phyloP scores from a whole-genome alignment of 2,113 vertebrate species.

The Canis aureus region DNA sequence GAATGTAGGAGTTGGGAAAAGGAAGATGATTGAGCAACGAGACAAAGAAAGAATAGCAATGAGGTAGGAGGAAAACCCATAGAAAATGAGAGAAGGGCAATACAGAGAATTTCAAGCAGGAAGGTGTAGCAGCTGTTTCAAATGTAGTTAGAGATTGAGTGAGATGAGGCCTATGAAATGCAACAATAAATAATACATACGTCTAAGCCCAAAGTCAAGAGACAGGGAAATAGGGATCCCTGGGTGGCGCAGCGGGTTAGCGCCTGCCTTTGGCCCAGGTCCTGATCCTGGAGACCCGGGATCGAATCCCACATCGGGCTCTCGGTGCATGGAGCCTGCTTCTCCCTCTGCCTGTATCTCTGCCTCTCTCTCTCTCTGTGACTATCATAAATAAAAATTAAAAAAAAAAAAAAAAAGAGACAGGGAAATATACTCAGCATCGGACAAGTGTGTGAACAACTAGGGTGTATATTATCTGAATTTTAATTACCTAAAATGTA shows the following conservation, averaged over 20 bases:
- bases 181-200: background rate
- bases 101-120: background rate
- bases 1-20: background rate
- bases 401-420: too few species aligned
- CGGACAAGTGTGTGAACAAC: background rate
- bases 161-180: background rate
- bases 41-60: background rate
- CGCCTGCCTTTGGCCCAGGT: too few species aligned
- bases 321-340: too few species aligned
- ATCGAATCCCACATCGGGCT: too few species aligned
- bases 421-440: background rate
- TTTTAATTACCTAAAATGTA: background rate
- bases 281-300: too few species aligned
- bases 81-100: background rate
- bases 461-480: background rate
- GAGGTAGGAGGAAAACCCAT: background rate
- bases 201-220: background rate
- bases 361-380: too few species aligned
- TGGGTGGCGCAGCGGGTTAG: too few species aligned
- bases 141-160: background rate
- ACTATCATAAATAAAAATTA: too few species aligned
- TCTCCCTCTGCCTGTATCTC: too few species aligned
- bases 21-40: background rate
- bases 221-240: background rate
- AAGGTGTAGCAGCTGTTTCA: background rate